These are phyloP conservation scores for Xenops minutus DNA, from an alignment of 2,797 vertebrate genomes.

Conservation along the genomic window DNA sequence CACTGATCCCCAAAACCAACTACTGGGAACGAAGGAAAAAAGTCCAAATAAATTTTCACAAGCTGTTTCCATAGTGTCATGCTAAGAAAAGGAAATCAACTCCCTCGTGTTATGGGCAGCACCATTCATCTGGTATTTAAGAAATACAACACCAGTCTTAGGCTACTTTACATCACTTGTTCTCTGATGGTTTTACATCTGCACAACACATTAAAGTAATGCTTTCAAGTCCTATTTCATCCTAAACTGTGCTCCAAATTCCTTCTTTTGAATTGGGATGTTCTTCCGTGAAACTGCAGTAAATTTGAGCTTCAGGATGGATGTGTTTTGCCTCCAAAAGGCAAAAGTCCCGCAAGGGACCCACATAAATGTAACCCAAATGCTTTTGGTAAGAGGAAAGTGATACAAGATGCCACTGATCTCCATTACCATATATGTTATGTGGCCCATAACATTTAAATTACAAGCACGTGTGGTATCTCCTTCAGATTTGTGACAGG, in stretches of 20 bases:
- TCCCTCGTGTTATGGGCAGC: not conserved
- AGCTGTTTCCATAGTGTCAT: not conserved
- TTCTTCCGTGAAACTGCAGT: not conserved
- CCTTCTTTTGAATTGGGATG: not conserved
- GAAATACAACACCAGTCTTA: not conserved
- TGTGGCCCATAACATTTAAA: constrained; percentile 14
- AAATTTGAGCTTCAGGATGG: not conserved
- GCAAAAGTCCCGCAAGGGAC: not conserved
- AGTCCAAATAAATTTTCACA: not conserved
- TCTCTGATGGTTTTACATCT: not conserved
- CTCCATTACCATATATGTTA: not conserved
- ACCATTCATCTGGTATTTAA: not conserved
- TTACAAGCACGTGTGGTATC: constrained; percentile 55
- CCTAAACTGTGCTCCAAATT: not conserved
- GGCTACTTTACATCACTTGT: not conserved
- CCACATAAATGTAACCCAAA: not conserved
- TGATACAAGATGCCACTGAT: not conserved
- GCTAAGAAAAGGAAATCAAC: not conserved
- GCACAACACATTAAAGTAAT: not conserved
- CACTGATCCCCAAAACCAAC: not conserved
- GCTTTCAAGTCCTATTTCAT: not conserved
- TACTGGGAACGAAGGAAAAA: not conserved
- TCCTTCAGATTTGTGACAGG: constrained; percentile 47
- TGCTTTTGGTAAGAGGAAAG: not conserved
- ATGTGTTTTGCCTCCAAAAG: not conserved